Base-by-base conservation (phyloP, 2,888 invertebrate genomes). In the Myopa tessellatipennis region DNA sequence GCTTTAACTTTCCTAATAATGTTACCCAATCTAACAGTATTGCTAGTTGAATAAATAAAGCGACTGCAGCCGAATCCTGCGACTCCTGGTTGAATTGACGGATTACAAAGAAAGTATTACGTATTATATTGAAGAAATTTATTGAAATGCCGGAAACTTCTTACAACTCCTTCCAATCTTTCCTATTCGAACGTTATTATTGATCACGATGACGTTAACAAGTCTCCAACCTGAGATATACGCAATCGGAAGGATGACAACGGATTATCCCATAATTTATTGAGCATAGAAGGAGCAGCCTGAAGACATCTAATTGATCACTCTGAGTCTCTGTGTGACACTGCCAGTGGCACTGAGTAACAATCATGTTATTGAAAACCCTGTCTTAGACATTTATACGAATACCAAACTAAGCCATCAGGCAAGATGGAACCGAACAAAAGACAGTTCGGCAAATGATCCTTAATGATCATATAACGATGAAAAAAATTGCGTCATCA, bases 251-350 rank as follows among this genome's bases (percentile, higher is more conserved):
- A 79, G 67, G 58, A 72, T 77, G 61, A 77, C 34, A 74, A 61
- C 75, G 71, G 79, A 77, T 79, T 79, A 79, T 77, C 77, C 55
- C 36, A 73, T 77, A 77, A 79, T 79, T 79, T 77, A 79, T 79
- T 71, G 65, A 63, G 50, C 61, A 74, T 36, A 34, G 18, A 16
- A n/a, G 18, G 36, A 69, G 7, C 71, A 14, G 52, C 36, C 58
- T 52, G 16, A 55, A 55, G 14, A 34, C 3, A 50, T 45, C 69
- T 69, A 69, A 69, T 69, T 69, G 69, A 69, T 69, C 45, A 52
- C 55, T 45, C 10, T 45, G 45, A 1, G 45, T 45, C 45, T 45
- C 45, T 45, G 45, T 8, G 45, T 26, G 26, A 26, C 26, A 26
- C 26, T 26, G 26, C 26, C 45, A 16, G 1, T 55, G n/a, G 10